Base-by-base conservation (phyloP, 2,888 invertebrate species). In the Synergus laeviventris region DNA sequence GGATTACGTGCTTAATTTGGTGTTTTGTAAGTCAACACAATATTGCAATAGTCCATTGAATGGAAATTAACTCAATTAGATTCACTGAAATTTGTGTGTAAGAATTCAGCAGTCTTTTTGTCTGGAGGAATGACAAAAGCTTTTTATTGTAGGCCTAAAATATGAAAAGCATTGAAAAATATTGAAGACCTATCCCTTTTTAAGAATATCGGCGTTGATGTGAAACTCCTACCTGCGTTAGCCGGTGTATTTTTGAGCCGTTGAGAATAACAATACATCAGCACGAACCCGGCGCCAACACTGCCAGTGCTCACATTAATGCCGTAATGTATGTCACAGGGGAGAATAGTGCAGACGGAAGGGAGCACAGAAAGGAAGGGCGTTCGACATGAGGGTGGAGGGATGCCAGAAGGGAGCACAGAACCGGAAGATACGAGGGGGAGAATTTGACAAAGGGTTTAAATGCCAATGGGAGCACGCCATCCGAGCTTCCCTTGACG, bases 371-470 rank as follows among this genome's bases (percentile, higher is more conserved):
- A 62, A 62, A 79, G 77, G 74, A 76, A 76, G 76, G 79, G 79
- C 73, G 77, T 61, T 56, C 66, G 66, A 75, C 74, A 75, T 77
- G 79, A 79, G 76, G 79, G 79, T 76, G 76, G 79, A 54, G 3
- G 64, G 45, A 66, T 45, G n/a, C 24, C n/a, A 62, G 24, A 39
- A 42, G 16, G 45, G 59, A 24, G 56, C 73, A 38, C 62, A 61
- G 70, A 74, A 45, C 54, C 45, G 54, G 74, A 38, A 75, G 76
- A 73, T 75, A 64, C 76, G 81, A 76, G 77, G 77, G 75, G 77
- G 76, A 75, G 77, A 79, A 81, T 82, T 82, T 79, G 84, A 86
- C 83, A 85, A 86, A 85, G 85, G 83, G 83, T 86, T 86, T 84
- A 85, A 86, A 86, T 85, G 81, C 81, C 83, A 81, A 74, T 73